phyloP scores from a whole-genome alignment of 2,113 vertebrate species.

The Onychostoma macrolepis region DNA sequence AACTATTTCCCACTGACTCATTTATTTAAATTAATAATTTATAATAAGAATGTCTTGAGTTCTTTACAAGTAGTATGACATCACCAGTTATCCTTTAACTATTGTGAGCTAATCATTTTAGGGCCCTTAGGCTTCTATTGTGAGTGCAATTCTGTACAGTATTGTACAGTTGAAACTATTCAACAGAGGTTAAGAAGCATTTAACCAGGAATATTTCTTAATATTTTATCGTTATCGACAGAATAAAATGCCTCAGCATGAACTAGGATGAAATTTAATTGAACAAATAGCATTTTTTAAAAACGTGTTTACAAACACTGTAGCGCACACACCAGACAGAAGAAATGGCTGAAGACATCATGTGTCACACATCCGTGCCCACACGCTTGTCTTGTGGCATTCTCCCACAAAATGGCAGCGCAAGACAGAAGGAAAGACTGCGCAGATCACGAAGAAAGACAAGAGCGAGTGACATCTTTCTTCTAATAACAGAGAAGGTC shows the following conservation, averaged over 20 bases:
- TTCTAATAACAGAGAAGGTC: slow-evolving; percentile 71
- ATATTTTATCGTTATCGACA: not conserved
- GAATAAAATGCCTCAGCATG: not conserved
- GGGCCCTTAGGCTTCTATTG: not conserved
- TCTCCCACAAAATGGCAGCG: slow-evolving; percentile 45
- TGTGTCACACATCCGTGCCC: slow-evolving; percentile 19
- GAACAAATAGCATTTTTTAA: not conserved
- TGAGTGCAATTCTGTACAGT: not conserved
- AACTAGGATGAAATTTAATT: slow-evolving; percentile 5
- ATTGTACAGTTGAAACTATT: not conserved
- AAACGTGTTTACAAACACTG: slow-evolving; percentile 13
- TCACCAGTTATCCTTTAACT: not conserved
- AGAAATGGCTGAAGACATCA: slow-evolving; percentile 18
- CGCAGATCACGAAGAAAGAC: slow-evolving; percentile 46
- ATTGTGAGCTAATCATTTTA: not conserved
- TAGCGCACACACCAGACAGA: not conserved
- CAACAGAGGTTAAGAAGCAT: not conserved
- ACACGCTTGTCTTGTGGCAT: slow-evolving; percentile 22
- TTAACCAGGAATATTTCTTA: not conserved
- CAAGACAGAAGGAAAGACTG: slow-evolving; percentile 47
- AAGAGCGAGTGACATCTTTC: slow-evolving; percentile 57
- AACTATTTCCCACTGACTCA: not conserved
- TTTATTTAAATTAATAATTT: slow-evolving; percentile 32
- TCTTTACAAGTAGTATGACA: not conserved
- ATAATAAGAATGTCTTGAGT: slow-evolving; percentile 25